Base-by-base conservation (phyloP, 2,888 invertebrate genomes). In the Drosophila diplacantha region DNA sequence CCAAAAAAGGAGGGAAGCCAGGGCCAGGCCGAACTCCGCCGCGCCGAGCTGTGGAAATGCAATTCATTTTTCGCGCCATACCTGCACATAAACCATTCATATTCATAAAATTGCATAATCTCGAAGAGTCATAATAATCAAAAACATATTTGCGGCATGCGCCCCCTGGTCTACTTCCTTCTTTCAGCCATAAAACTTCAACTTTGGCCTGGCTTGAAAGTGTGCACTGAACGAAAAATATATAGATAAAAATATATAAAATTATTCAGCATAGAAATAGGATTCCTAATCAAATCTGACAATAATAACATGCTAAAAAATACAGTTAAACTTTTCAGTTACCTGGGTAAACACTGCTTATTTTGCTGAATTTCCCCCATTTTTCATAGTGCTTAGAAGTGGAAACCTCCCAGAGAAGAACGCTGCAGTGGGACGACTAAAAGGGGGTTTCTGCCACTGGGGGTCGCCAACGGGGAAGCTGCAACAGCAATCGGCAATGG, bases 101-200 rank as follows among this genome's bases (percentile, higher is more conserved):
- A 81, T 83, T 83, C 80, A 81, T 83, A 81, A 83, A 81, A 79
- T 84, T 82, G 81, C 83, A 82, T 82, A 83, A 84, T 81, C 79
- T 81, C 76, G 79, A 84, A 84, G 81, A 81, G 81, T 74, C 83
- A 78, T 78, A 83, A 83, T 84, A 82, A 82, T 84, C 82, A 84
- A 84, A 84, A 84, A 75, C 83, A 84, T 82, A 82, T 82, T 83
- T 81, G 84, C 72, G 81, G 83, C 81, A 81, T 81, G 76, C 74
- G 73, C 63, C 50, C 32, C 56, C 31, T 34, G 22, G 55, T 32
- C 32, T 56, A 56, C 43, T 34, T 34, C 59, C 41, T 52, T 39
- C 31, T 37, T 61, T 44, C 71, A 60, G 59, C 81, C 79, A 84
- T 82, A 83, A 81, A 83, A 83, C 74, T 84, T 79, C 50, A 79